phyloP scores from a whole-genome alignment of 2,797 vertebrate species.

The Chaetodon trifasciatus region DNA sequence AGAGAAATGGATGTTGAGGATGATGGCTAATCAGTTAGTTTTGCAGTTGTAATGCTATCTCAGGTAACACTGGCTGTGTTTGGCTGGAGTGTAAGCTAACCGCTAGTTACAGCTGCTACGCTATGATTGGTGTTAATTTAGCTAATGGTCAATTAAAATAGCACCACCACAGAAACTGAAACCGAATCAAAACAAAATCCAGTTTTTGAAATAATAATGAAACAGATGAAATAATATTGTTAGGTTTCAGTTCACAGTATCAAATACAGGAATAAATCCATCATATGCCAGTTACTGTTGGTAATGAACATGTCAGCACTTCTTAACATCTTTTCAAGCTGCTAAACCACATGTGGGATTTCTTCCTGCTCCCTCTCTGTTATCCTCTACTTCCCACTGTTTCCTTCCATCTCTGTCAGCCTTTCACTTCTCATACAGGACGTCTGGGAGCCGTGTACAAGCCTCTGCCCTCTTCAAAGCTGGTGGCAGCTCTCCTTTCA shows the following conservation, averaged over 20 bases:
- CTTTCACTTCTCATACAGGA: slow-evolving; percentile 28
- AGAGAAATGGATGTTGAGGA: background rate
- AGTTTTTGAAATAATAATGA: background rate
- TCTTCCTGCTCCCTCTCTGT: slow-evolving; percentile 14
- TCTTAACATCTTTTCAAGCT: slow-evolving; percentile 45
- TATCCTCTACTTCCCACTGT: slow-evolving; percentile 19
- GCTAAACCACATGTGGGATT: slow-evolving; percentile 21
- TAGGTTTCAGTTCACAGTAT: slow-evolving; percentile 1
- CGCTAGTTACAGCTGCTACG: background rate
- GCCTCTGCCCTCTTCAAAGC: slow-evolving; percentile 45
- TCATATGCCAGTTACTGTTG: background rate
- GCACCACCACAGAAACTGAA: background rate
- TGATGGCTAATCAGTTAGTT: background rate
- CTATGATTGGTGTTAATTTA: slow-evolving; percentile 1
- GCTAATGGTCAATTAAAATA: background rate
- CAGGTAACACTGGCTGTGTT: background rate
- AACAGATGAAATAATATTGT: background rate
- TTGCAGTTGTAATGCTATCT: background rate
- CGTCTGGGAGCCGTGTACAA: slow-evolving; percentile 34
- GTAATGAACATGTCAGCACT: slow-evolving; percentile 56
- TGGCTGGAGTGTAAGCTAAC: background rate
- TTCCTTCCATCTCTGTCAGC: slow-evolving; percentile 42
- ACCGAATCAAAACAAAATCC: background rate
- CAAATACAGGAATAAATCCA: background rate
- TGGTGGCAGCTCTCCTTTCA: slow-evolving; percentile 57